These are phyloP conservation scores for Pangasianodon hypophthalmus DNA, from an alignment of 2,113 vertebrate genomes.

Conservation along the genomic window DNA sequence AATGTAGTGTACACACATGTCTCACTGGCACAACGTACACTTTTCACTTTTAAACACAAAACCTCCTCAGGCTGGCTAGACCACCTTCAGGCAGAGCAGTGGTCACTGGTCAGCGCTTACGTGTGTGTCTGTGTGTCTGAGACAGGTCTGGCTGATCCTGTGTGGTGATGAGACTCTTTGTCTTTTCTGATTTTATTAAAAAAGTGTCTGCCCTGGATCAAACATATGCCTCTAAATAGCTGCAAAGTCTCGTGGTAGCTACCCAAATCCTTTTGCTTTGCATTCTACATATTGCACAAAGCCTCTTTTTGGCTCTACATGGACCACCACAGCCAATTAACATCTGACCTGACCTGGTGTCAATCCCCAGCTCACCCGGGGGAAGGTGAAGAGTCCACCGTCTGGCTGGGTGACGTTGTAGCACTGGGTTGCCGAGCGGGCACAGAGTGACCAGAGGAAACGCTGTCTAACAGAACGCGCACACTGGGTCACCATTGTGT, in stretches of 20 bases:
- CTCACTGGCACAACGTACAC: background rate
- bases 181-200: conserved; percentile 14
- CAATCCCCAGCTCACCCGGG: conserved; percentile 44
- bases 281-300: conserved; percentile 44
- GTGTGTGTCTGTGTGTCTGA: background rate
- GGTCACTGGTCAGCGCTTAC: background rate
- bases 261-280: conserved; percentile 17
- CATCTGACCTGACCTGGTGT: conserved; percentile 62
- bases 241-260: conserved; percentile 19
- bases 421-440: conserved; percentile 12
- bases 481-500: background rate
- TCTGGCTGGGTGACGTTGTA: conserved; percentile 25
- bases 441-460: conserved; percentile 19
- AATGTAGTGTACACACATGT: background rate
- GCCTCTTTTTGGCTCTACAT: conserved; percentile 45
- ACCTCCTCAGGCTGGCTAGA: background rate
- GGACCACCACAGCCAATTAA: conserved; percentile 54
- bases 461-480: conserved; percentile 10
- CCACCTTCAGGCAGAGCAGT: background rate
- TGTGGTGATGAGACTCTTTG: background rate
- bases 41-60: conserved; percentile 15
- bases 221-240: conserved; percentile 40
- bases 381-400: conserved; percentile 50
- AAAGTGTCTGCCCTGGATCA: conserved; percentile 23
- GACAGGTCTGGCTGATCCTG: background rate